Percentiles rank a stretch among this genome's conserved stretches.
Conservation (phyloP, 2,113 vertebrate genomes). For the Rhombomys opimus region DNA sequence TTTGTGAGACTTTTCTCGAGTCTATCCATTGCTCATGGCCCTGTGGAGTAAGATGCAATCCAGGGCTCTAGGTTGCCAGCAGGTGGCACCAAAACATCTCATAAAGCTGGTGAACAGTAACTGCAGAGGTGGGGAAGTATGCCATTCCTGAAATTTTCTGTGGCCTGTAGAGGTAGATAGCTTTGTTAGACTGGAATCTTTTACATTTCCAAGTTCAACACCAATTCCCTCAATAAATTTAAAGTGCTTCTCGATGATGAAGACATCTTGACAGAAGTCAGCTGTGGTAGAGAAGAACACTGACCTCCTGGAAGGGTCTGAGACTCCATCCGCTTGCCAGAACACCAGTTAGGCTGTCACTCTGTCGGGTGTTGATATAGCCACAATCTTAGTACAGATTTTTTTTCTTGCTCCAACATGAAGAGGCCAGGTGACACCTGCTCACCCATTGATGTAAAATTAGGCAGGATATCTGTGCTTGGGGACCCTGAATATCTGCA, state of each 20-base stretch:
- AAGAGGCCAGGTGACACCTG: background rate
- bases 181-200: background rate
- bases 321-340: background rate
- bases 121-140: too few relatives aligned
- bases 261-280: background rate
- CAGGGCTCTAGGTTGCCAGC: background rate
- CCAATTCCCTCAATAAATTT: background rate
- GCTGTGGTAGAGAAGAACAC: background rate
- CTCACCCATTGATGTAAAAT: background rate
- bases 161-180: background rate
- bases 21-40: background rate
- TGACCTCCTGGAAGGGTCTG: fast-evolving
- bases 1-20: background rate
- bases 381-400: background rate
- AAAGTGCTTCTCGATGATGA: background rate
- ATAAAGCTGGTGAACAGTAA: background rate
- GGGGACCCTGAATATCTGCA: background rate
- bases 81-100: constrained; percentile 64
- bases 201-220: background rate
- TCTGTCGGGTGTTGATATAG: background rate
- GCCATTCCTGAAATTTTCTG: background rate
- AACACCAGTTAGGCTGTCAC: too few relatives aligned
- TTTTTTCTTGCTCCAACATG: background rate
- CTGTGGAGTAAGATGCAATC: background rate
- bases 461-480: background rate